Conservation (phyloP, 2,113 vertebrate genomes). For the Chroicocephalus ridibundus region DNA sequence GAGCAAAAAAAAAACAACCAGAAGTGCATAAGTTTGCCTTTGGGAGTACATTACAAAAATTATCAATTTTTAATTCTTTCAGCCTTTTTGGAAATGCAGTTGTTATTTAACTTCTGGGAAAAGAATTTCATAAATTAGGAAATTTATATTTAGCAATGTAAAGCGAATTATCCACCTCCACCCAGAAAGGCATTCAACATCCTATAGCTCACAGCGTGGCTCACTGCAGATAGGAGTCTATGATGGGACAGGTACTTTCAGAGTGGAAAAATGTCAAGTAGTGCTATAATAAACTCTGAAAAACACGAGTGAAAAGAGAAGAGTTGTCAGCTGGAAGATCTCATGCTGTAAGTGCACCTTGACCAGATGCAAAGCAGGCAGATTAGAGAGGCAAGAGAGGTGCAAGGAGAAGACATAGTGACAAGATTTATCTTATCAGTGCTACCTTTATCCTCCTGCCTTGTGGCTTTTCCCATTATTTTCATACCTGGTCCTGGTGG, state of each 20-base stretch:
- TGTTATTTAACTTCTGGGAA: neutral
- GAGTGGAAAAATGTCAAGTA: neutral
- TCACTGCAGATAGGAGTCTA: neutral
- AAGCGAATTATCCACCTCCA: neutral
- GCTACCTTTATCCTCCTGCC: neutral
- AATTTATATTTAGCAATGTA: neutral
- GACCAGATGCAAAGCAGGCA: neutral
- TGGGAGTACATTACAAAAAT: neutral
- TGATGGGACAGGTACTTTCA: neutral
- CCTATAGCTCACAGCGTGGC: neutral
- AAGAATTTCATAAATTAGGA: neutral
- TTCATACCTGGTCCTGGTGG: neutral
- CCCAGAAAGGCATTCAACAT: neutral
- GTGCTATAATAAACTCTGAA: neutral
- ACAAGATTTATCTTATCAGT: neutral
- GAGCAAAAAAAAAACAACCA: neutral
- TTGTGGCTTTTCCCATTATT: neutral
- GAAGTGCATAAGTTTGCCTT: neutral
- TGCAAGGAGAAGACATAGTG: neutral
- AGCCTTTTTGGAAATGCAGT: neutral
- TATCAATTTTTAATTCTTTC: neutral
- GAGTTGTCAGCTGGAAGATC: neutral
- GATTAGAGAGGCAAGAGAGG: neutral
- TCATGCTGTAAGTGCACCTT: rapidly evolving
- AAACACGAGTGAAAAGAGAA: neutral